Evolutionary conservation across 2,888 invertebrate genomes (phyloP).

Genomic region (Dryobota labecula): DNA sequence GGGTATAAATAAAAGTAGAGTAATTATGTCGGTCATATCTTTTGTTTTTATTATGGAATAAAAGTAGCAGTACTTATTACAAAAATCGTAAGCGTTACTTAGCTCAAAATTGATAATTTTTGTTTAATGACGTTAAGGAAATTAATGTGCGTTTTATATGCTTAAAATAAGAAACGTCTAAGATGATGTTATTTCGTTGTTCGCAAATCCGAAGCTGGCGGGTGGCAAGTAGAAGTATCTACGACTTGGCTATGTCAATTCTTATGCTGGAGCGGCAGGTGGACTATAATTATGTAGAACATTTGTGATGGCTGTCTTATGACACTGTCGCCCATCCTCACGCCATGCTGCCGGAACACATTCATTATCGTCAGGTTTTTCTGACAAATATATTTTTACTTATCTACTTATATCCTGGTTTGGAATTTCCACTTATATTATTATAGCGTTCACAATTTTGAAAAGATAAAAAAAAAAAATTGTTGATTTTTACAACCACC

Average conservation of each 20-base stretch:
- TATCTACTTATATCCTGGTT: no score
- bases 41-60: no score
- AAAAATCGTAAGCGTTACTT: no score
- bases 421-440: not conserved
- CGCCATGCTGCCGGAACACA: slow-evolving; percentile 88
- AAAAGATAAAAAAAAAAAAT: not conserved
- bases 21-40: no score
- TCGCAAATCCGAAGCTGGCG: slow-evolving; percentile 69
- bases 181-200: slow-evolving; percentile 17
- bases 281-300: slow-evolving; percentile 85
- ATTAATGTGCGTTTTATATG: no score
- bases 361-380: slow-evolving; percentile 83
- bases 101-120: no score
- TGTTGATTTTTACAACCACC: not conserved
- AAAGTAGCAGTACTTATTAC: no score
- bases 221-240: slow-evolving; percentile 75
- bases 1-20: no score
- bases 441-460: not conserved
- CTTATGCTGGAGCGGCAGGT: slow-evolving; percentile 84
- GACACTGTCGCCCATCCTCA: slow-evolving; percentile 87
- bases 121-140: no score
- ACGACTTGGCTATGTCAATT: slow-evolving; percentile 85
- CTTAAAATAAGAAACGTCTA: not conserved
- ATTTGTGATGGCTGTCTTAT: slow-evolving; percentile 84
- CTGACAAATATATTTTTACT: not conserved